Percentiles rank a stretch among this genome's conserved stretches.
Conservation (phyloP, 2,113 vertebrate genomes). For the Cygnus buccinator region DNA sequence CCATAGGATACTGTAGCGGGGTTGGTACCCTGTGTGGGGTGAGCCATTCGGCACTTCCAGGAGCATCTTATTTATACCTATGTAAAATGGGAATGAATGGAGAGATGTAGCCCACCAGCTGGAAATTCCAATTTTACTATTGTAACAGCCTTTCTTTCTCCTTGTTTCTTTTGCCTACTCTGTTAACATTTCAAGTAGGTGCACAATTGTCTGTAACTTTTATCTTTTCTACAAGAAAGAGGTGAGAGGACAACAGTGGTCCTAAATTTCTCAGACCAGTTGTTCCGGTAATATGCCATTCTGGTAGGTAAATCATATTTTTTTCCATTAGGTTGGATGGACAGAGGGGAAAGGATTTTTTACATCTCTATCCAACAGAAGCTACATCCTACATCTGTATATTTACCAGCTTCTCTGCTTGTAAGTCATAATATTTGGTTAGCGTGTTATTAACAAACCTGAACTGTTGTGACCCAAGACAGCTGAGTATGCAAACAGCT, state of each 20-base stretch:
- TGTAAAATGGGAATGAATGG: neutral
- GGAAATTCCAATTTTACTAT: neutral
- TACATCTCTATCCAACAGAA: constrained; percentile 1
- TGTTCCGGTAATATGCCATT: constrained; percentile 14
- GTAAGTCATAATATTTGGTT: constrained; percentile 58
- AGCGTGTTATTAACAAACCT: constrained; percentile 56
- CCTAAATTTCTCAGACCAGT: constrained; percentile 2
- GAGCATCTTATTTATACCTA: neutral
- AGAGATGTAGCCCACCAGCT: neutral
- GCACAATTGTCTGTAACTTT: neutral
- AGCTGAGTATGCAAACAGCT: constrained; percentile 22
- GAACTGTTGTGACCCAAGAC: constrained; percentile 54
- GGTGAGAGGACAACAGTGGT: neutral
- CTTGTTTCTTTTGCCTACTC: neutral
- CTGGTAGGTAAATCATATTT: constrained; percentile 34
- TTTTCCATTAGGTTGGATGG: neutral
- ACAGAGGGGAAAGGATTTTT: neutral
- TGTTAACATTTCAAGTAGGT: neutral
- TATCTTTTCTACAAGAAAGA: neutral
- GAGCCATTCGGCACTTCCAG: neutral
- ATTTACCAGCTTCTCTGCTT: constrained; percentile 38
- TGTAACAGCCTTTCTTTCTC: neutral
- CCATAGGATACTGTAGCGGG: neutral
- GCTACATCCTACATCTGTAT: constrained; percentile 14
- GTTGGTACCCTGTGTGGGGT: neutral